A percentile compares a stretch with the other conserved stretches of the same genome.
Evolutionary conservation across 2,113 vertebrate species (phyloP).

Genomic region (Gadus macrocephalus): DNA sequence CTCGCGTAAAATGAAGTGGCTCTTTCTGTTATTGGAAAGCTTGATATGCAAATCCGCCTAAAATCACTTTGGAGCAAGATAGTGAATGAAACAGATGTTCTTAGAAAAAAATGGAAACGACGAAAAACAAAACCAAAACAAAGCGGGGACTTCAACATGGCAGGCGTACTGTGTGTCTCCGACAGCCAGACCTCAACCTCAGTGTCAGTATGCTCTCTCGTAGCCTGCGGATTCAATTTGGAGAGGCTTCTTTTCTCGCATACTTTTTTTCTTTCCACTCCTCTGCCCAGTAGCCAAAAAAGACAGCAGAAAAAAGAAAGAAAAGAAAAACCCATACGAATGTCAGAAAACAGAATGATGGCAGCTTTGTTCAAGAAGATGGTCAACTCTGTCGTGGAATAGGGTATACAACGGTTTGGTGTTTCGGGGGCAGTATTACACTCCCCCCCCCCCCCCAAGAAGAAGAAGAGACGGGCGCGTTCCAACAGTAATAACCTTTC

Average conservation of each 20-base stretch:
- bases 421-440: conserved; percentile 25
- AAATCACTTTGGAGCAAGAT: background rate
- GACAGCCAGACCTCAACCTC: too few relatives aligned
- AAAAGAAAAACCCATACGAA: conserved; percentile 28
- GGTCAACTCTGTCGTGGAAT: conserved; percentile 26
- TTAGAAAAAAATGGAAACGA: background rate
- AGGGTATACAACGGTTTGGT: conserved; percentile 25
- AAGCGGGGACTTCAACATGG: too few relatives aligned
- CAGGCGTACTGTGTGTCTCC: too few relatives aligned
- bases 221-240: conserved; percentile 36
- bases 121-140: background rate
- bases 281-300: background rate
- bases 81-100: background rate
- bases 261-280: background rate
- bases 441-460: conserved; percentile 16
- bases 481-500: conserved; percentile 29
- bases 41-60: background rate
- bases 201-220: background rate
- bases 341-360: conserved; percentile 19
- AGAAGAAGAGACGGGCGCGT: conserved; percentile 26
- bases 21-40: background rate
- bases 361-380: conserved; percentile 16
- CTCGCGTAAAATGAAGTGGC: background rate
- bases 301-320: conserved; percentile 15
- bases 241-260: conserved; percentile 36